Evolutionary conservation across 2,113 vertebrate genomes (phyloP).

Genomic region (Onychostruthus taczanowskii): DNA sequence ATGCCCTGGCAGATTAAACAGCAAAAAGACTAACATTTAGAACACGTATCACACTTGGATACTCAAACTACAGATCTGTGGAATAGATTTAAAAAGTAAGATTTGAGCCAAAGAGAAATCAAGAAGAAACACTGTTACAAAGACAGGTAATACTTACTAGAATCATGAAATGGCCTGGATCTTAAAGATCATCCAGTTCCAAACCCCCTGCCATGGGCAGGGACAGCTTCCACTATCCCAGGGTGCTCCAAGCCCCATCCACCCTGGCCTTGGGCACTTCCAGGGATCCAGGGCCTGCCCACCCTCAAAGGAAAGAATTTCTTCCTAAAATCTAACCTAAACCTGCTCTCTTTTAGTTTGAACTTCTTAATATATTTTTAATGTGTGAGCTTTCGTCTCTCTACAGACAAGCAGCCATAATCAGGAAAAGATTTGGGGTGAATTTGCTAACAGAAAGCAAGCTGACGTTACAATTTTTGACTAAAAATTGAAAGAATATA

Average conservation of each 20-base stretch:
- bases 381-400: not conserved
- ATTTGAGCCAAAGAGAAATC: not conserved
- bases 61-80: not conserved
- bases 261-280: not conserved
- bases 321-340: not conserved
- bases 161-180: not conserved
- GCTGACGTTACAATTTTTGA: not conserved
- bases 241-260: rapidly evolving
- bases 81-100: not conserved
- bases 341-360: not conserved
- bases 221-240: rapidly evolving
- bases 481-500: not conserved
- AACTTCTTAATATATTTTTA: not conserved
- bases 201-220: not conserved
- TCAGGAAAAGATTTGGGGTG: not conserved
- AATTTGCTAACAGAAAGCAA: not conserved
- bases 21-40: not conserved
- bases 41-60: not conserved
- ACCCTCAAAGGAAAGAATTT: rapidly evolving
- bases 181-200: not conserved
- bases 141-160: not conserved
- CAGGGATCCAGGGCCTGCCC: not conserved
- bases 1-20: not conserved
- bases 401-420: not conserved
- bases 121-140: not conserved